phyloP scores from a whole-genome alignment of 1,140 invertebrate genomes.

The Chelonus insularis region DNA sequence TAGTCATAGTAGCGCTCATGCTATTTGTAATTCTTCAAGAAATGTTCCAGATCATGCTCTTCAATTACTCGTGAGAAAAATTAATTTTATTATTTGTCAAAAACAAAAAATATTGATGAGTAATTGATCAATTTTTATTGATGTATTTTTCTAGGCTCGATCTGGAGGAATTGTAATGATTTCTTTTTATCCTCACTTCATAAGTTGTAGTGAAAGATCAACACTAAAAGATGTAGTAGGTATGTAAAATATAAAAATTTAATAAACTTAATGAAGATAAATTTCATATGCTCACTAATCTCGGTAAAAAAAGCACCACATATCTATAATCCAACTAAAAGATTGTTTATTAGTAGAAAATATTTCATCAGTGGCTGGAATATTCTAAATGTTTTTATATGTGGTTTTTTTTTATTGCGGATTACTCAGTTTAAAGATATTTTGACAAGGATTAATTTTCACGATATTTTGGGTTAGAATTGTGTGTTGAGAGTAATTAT shows the following conservation, averaged over 20 bases:
- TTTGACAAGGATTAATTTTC: too few relatives aligned
- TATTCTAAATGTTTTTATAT: too few relatives aligned
- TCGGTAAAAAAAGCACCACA: too few relatives aligned
- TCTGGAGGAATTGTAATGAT: conserved; percentile 89
- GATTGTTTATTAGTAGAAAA: too few relatives aligned
- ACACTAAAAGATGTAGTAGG: conserved; percentile 76
- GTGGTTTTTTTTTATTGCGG: too few relatives aligned
- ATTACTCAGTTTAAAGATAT: too few relatives aligned
- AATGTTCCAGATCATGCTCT: conserved; percentile 87
- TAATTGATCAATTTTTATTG: conserved; percentile 18
- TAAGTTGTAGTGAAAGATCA: conserved; percentile 77
- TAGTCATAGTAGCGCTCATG: conserved; percentile 84
- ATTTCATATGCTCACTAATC: too few relatives aligned
- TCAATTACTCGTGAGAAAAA: conserved; percentile 73
- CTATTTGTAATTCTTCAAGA: conserved; percentile 79
- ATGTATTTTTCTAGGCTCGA: conserved; percentile 65
- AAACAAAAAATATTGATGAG: not conserved
- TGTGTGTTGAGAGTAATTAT: too few relatives aligned
- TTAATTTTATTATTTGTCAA: too few relatives aligned
- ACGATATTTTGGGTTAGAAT: too few relatives aligned
- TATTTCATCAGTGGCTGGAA: too few relatives aligned
- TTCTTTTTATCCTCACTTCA: conserved; percentile 83
- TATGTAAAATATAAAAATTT: conserved; percentile 37
- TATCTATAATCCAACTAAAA: too few relatives aligned
- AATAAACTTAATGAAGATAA: conserved; percentile 14